Conservation (phyloP, 2,888 invertebrate genomes). For the Rhodophaea formosa region DNA sequence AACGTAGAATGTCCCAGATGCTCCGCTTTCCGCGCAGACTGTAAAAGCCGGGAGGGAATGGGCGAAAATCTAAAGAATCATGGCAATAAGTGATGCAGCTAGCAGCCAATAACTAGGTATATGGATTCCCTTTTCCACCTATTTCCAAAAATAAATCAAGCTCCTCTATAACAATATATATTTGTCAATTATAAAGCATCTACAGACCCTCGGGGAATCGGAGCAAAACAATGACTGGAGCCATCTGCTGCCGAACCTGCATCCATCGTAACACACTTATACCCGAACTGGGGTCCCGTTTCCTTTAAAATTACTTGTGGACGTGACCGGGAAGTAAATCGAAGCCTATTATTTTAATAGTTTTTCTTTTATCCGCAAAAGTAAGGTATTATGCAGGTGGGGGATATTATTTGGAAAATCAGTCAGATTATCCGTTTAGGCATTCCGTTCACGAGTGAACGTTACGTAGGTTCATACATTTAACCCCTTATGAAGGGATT, state of each 20-base stretch:
- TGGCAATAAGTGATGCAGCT: too few species aligned
- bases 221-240: conserved; percentile 29
- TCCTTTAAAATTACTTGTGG: conserved; percentile 64
- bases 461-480: neutral
- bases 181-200: conserved; percentile 4
- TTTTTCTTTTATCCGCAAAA: conserved; percentile 48
- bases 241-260: conserved; percentile 49
- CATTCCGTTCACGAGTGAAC: neutral
- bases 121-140: too few species aligned
- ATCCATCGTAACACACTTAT: conserved; percentile 47
- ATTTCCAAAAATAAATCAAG: neutral
- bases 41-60: too few species aligned
- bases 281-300: conserved; percentile 32
- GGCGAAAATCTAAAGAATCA: too few species aligned
- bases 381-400: conserved; percentile 33
- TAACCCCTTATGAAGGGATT: too few species aligned
- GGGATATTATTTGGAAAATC: conserved; percentile 27
- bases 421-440: conserved; percentile 19
- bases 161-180: neutral
- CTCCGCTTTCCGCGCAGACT: too few species aligned
- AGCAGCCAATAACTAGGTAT: too few species aligned
- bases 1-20: too few species aligned
- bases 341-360: conserved; percentile 59
- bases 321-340: conserved; percentile 63
- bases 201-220: neutral